phyloP scores from a whole-genome alignment of 2,888 invertebrate genomes.

The Archips crataeganus region DNA sequence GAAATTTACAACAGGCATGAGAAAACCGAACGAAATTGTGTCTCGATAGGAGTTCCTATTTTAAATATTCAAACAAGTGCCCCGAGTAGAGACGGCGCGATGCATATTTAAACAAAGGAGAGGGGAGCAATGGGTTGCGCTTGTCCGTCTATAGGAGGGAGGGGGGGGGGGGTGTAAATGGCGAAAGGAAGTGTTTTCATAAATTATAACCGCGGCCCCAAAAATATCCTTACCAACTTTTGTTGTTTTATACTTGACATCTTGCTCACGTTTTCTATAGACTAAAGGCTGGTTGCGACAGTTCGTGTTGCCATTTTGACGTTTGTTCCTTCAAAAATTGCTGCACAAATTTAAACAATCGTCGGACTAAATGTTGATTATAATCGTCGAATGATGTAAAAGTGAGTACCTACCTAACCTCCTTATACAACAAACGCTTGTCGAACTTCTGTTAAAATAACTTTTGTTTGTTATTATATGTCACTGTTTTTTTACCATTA shows the following conservation, averaged over 20 bases:
- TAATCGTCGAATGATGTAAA: background rate
- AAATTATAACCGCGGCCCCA: slow-evolving; percentile 50
- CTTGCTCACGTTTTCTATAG: slow-evolving; percentile 4
- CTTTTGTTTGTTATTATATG: too few relatives aligned
- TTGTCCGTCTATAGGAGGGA: slow-evolving; percentile 51
- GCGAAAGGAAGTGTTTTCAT: slow-evolving; percentile 49
- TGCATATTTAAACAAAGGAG: slow-evolving; percentile 78
- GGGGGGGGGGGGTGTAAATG: slow-evolving; percentile 51
- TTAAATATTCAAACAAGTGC: slow-evolving; percentile 79
- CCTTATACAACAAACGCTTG: too few relatives aligned
- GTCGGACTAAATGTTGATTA: background rate
- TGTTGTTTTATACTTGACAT: slow-evolving; percentile 35
- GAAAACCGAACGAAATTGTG: slow-evolving; percentile 58
- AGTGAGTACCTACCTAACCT: too few relatives aligned
- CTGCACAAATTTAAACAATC: background rate
- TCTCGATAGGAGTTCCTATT: slow-evolving; percentile 71
- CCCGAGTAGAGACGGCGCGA: slow-evolving; percentile 66
- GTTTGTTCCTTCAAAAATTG: background rate
- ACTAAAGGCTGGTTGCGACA: too few relatives aligned
- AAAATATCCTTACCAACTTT: slow-evolving; percentile 32
- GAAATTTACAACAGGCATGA: slow-evolving; percentile 45
- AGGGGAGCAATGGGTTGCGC: slow-evolving; percentile 51
- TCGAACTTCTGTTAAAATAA: too few relatives aligned
- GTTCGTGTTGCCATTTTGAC: background rate
- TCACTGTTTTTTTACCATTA: too few relatives aligned